Evolutionary conservation across 2,888 invertebrate genomes (phyloP).

Genomic region (Noctua pronuba): DNA sequence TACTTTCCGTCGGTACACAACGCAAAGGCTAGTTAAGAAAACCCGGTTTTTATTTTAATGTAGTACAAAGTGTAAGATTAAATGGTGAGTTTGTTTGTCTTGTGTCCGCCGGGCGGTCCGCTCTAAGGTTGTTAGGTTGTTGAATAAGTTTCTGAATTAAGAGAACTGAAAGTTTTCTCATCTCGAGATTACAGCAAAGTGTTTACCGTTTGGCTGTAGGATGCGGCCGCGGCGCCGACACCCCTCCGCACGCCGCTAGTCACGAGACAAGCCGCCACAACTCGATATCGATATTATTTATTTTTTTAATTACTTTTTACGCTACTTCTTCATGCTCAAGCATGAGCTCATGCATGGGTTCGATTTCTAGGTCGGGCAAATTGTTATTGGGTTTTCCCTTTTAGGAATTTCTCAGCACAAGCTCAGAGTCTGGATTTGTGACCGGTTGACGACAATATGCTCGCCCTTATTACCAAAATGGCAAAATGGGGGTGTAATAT

Average conservation of each 20-base stretch:
- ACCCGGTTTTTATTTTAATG: slow-evolving; percentile 76
- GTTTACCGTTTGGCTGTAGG: slow-evolving; percentile 91
- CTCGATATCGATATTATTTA: slow-evolving; percentile 56
- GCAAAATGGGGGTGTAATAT: background rate
- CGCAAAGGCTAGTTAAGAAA: slow-evolving; percentile 49
- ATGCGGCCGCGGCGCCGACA: slow-evolving; percentile 82
- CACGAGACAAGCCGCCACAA: slow-evolving; percentile 5
- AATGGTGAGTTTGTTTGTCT: slow-evolving; percentile 89
- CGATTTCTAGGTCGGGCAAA: background rate
- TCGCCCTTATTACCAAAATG: background rate
- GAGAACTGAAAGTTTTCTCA: slow-evolving; percentile 91
- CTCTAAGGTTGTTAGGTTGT: slow-evolving; percentile 90
- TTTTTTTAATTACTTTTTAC: slow-evolving; percentile 20
- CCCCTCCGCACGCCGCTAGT: slow-evolving; percentile 64
- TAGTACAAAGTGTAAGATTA: slow-evolving; percentile 84
- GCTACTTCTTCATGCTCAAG: background rate
- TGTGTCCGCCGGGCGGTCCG: slow-evolving; percentile 87
- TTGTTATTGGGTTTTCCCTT: background rate
- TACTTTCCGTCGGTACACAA: background rate
- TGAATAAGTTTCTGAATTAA: slow-evolving; percentile 91
- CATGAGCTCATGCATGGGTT: background rate
- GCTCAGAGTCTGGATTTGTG: background rate
- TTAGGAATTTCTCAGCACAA: background rate
- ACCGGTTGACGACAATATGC: background rate
- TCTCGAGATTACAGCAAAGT: slow-evolving; percentile 91